phyloP scores from a whole-genome alignment of 2,113 vertebrate genomes.

The Camelus bactrianus region DNA sequence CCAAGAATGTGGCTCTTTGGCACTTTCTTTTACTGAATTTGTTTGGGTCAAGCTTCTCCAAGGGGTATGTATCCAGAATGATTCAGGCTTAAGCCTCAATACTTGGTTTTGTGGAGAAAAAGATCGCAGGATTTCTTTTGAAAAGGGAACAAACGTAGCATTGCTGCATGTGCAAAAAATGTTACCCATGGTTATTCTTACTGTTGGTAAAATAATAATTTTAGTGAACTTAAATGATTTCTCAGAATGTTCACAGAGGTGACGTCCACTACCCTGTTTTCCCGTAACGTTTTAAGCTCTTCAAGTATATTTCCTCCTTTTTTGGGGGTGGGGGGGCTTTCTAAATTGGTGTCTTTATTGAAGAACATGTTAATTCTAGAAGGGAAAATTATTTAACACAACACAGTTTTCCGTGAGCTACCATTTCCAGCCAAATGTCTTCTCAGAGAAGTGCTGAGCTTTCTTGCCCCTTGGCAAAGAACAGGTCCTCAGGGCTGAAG shows the following conservation, averaged over 20 bases:
- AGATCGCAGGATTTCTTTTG: not conserved
- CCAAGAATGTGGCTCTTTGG: not conserved
- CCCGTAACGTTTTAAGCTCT: not conserved
- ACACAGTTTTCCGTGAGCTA: not conserved
- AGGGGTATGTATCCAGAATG: not conserved
- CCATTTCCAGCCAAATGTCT: not conserved
- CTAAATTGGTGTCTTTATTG: not conserved
- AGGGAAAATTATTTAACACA: constrained; percentile 3
- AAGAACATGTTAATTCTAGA: not conserved
- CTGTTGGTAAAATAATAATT: not conserved
- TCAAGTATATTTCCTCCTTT: not conserved
- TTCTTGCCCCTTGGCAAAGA: not conserved
- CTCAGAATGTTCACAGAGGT: not conserved
- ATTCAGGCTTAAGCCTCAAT: not conserved
- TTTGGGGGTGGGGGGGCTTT: not conserved
- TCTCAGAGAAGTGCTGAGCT: not conserved
- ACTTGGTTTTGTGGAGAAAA: not conserved
- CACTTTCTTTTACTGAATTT: not conserved
- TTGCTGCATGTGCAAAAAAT: not conserved
- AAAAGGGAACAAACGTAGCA: not conserved
- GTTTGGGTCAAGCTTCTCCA: constrained; percentile 1
- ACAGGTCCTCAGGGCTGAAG: not conserved
- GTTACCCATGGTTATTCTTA: not conserved
- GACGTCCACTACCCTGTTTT: not conserved
- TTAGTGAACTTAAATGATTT: not conserved